Evolutionary conservation across 2,113 vertebrate genomes (phyloP).

Genomic region (Hipposideros armiger): DNA sequence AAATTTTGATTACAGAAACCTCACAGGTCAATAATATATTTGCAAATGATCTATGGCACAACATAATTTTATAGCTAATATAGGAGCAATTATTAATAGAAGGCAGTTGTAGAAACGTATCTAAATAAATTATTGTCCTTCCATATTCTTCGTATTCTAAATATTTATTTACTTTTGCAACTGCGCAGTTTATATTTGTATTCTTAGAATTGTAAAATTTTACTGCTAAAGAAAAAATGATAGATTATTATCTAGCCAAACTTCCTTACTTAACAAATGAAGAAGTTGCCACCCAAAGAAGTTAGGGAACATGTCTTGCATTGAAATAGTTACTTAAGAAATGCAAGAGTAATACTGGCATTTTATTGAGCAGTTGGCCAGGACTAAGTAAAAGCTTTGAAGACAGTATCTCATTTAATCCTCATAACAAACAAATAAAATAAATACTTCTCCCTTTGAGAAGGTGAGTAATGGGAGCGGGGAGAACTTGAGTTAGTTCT

Average conservation of each 20-base stretch:
- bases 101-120: background rate
- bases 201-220: background rate
- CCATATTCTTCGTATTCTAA: background rate
- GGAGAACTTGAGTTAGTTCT: background rate
- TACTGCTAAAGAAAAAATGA: background rate
- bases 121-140: background rate
- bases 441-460: background rate
- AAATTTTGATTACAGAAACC: background rate
- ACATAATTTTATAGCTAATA: background rate
- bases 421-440: background rate
- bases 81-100: background rate
- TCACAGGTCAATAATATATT: background rate
- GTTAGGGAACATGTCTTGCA: background rate
- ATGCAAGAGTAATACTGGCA: background rate
- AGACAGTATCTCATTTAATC: background rate
- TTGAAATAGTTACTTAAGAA: background rate
- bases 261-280: background rate
- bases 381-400: background rate
- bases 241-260: background rate
- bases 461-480: background rate
- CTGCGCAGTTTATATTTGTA: background rate
- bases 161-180: background rate
- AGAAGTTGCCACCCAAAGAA: background rate
- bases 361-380: background rate
- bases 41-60: background rate